Evolutionary conservation across 92 coral and sea anemone genomes (phyloP).

Genomic region (Anthopleura xanthogrammica): DNA sequence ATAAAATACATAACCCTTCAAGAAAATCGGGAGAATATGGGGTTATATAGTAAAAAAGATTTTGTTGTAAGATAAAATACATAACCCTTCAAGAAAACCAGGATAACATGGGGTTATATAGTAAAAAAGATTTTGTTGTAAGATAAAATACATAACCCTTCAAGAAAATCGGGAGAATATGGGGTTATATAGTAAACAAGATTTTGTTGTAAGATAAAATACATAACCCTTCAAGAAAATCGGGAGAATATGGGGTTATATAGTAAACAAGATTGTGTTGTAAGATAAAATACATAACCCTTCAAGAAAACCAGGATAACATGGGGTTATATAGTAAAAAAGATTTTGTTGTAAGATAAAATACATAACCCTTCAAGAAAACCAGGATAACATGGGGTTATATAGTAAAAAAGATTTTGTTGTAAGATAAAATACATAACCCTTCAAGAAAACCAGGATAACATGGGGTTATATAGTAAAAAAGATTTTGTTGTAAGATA

Average conservation of each 20-base stretch:
- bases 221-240: background rate
- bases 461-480: background rate
- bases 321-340: background rate
- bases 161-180: background rate
- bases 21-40: background rate
- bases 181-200: background rate
- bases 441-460: background rate
- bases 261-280: background rate
- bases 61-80: background rate
- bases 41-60: background rate
- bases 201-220: background rate
- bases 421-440: too few species aligned
- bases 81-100: background rate
- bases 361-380: background rate
- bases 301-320: background rate
- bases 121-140: background rate
- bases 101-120: too few species aligned
- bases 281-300: too few species aligned
- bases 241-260: too few species aligned
- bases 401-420: background rate
- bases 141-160: too few species aligned
- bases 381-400: background rate
- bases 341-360: background rate
- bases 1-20: too few species aligned
- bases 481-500: background rate